phyloP scores from a whole-genome alignment of 2,888 invertebrate genomes.

The Heliconius hortense region DNA sequence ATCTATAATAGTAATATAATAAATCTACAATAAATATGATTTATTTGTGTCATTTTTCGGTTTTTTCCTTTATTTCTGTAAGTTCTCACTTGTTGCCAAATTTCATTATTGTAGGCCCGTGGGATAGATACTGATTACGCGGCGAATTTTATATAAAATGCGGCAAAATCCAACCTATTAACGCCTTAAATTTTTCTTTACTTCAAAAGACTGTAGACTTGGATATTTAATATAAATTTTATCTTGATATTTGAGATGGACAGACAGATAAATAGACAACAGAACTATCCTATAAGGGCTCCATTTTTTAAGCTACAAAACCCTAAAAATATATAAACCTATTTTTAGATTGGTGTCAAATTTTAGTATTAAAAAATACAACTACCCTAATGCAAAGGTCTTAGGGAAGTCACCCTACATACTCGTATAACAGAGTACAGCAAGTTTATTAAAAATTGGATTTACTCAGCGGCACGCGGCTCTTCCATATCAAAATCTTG shows the following conservation, averaged over 20 bases:
- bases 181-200: background rate
- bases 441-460: constrained; percentile 76
- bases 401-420: constrained; percentile 36
- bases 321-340: background rate
- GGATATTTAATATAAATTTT: background rate
- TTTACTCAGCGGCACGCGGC: constrained; percentile 57
- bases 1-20: too few species aligned
- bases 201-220: background rate
- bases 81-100: background rate
- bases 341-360: background rate
- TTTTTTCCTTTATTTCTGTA: background rate
- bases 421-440: constrained; percentile 42
- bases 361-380: background rate
- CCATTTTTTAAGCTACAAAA: background rate
- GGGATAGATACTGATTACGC: too few species aligned
- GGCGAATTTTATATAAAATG: too few species aligned
- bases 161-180: too few species aligned
- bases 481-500: constrained; percentile 51
- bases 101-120: too few species aligned
- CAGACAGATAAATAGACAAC: background rate
- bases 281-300: background rate
- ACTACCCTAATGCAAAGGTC: background rate
- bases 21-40: too few species aligned
- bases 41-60: too few species aligned
- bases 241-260: background rate